Base-by-base conservation (phyloP, 2,797 vertebrate genomes). In the Hippocampus kuda region DNA sequence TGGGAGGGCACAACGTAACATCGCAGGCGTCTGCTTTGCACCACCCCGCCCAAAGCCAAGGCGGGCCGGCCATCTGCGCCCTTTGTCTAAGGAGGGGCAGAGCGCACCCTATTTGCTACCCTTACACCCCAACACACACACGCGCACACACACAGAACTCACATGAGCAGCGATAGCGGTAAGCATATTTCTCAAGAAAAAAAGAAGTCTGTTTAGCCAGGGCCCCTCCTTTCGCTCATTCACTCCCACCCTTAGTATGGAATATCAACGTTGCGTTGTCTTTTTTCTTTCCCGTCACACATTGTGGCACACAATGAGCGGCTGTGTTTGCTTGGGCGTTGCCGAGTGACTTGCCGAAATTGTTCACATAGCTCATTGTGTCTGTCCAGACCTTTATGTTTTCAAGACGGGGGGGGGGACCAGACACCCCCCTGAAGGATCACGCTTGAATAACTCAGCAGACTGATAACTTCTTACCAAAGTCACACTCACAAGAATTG, bases 21-120 rank as follows among this genome's bases (percentile, higher is more conserved):
- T 85, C 75, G 76, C 83, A 81, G 79, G 81, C 82, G 85, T 88
- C 88, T 87, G 84, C 86, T 65, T 82, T 41, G 73, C 79, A 78
- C 80, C 72, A 79, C 84, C 85, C 85, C 84, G 81, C 75, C 82
- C 71, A 76, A 79, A 87, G 81, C 81, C 75, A 77, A 82, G 83
- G 75, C 86, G 81, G 81, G 76, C 79, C 80, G 73, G 85, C 89
- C 91, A 92, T 92, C 91, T 92, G 91, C 83, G 84, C 80, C 85
- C 84, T 89, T 91, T 92, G 90, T 92, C 83, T 89, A 63, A 72
- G 79, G 66, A 76, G 84, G 77, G 56, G 69, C 77, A 8, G 42
- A 4, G 24, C 24, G n/a, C 69, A 79, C 77, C 70, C 77, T 56
- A 22, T 70, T 84, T 79, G 81, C 76, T 73, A 62, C 75, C 70